Conservation (phyloP, 2,113 vertebrate species). For the Prochilodus magdalenae region DNA sequence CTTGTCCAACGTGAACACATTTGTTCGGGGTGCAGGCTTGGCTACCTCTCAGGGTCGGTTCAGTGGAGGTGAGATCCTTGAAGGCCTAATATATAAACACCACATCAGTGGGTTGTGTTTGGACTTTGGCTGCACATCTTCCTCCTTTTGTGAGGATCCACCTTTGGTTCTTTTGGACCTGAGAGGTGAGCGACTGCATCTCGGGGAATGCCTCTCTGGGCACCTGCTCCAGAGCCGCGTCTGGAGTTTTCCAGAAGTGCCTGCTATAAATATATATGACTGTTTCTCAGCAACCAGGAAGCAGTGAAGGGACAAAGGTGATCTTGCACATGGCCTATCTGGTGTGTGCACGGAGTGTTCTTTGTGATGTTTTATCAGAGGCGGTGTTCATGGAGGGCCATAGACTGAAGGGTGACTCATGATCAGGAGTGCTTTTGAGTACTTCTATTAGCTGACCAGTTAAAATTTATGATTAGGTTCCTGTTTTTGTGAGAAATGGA, state of each 20-base stretch:
- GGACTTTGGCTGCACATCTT: neutral
- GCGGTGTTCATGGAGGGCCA: neutral
- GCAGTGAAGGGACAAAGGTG: neutral
- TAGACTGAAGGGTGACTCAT: too few relatives aligned
- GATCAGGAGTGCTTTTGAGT: too few relatives aligned
- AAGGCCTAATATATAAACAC: slow-evolving; percentile 1
- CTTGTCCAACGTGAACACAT: too few relatives aligned
- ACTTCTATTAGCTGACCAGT: too few relatives aligned
- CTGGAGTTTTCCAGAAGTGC: slow-evolving; percentile 7
- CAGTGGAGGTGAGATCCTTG: slow-evolving; percentile 39
- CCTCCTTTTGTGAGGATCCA: neutral
- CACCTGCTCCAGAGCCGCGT: neutral
- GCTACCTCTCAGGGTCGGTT: neutral
- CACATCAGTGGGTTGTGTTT: too few relatives aligned
- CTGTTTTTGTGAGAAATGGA: too few relatives aligned
- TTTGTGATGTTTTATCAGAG: neutral
- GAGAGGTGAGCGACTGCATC: neutral
- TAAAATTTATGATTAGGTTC: too few relatives aligned
- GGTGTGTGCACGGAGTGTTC: neutral
- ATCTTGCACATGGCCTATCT: neutral
- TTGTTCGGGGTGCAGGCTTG: too few relatives aligned
- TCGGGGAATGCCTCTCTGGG: neutral
- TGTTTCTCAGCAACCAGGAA: slow-evolving; percentile 21
- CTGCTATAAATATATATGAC: neutral
- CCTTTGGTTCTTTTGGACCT: neutral